Base-by-base conservation (phyloP, 2,888 invertebrate species). In the Archaeoteleia sp. region DNA sequence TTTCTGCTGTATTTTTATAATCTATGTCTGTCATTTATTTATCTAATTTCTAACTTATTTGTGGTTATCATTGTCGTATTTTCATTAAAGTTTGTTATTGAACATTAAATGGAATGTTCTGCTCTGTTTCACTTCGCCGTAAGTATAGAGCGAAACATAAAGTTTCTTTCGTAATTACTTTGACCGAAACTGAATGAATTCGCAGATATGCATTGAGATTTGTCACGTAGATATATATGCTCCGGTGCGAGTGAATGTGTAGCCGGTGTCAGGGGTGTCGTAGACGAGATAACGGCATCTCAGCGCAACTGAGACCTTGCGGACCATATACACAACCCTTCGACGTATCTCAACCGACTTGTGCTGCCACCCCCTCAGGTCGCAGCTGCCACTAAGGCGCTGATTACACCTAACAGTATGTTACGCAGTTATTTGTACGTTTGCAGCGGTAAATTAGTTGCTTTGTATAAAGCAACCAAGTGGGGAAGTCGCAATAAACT, bases 231-330 rank as follows among this genome's bases (percentile, higher is more conserved):
- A 48, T 15, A 10, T 29, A 49, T 20, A 58, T 5, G 10, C 23
- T 7, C 10, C 13, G 39, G 12, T 13, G 34, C 23, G 39, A 39
- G 35, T 42, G 35, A 43, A 49, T 49, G 20, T 43, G 34, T 29
- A 58, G 58, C 48, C 39, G 65, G 67, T 65, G 51, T 58, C 70
- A 58, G 43, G 70, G 67, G 70, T 61, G 65, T 62, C 65, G 72
- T 70, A 70, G 67, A 72, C 55, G 54, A 72, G 70, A 70, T 72
- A 70, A 72, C 67, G 55, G 62, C 60, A 62, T 67, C 70, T 65
- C 61, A 53, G 29, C 67, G 51, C 70, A 72, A 67, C 67, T 66
- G 62, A 54, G 70, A 61, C 61, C 66, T 57, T 54, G 32, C 39
- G 20, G 48, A 54, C 30, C 62, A 25, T 63, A 49, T 15, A 43